phyloP scores from a whole-genome alignment of 2,113 vertebrate species.

The Aix galericulata region DNA sequence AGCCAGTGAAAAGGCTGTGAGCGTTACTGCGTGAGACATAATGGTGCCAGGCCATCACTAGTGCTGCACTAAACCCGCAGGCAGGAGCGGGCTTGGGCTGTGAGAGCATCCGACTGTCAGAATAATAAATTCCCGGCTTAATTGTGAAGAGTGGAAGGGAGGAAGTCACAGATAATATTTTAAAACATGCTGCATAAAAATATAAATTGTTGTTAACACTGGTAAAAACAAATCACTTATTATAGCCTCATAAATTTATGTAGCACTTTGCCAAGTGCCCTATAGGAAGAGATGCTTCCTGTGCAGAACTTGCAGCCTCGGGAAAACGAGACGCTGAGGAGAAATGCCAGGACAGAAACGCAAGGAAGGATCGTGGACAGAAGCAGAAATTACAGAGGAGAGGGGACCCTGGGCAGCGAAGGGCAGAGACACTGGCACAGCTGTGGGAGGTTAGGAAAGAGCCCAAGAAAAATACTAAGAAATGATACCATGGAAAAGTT shows the following conservation, averaged over 20 bases:
- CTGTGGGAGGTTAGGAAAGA: background rate
- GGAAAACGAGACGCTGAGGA: background rate
- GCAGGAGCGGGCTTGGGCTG: background rate
- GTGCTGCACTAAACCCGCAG: background rate
- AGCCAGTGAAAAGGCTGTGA: background rate
- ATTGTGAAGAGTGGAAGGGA: background rate
- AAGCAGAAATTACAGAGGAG: background rate
- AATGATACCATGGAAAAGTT: background rate
- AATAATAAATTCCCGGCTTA: background rate
- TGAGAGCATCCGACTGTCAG: background rate
- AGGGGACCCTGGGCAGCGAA: background rate
- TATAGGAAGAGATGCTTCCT: background rate
- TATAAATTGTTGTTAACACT: background rate
- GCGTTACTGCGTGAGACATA: rapidly evolving
- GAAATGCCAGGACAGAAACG: background rate
- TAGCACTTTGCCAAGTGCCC: background rate
- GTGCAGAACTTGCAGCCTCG: background rate
- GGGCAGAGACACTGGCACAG: background rate
- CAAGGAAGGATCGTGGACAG: background rate
- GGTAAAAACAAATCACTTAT: conserved; percentile 38
- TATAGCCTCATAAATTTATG: background rate
- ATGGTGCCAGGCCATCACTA: background rate
- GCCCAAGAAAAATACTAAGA: background rate
- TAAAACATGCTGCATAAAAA: conserved; percentile 19
- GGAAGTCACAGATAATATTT: conserved; percentile 58